Percentiles rank a stretch among this genome's conserved stretches.
phyloP scores from a whole-genome alignment of 2,113 vertebrate genomes.

The Junco hyemalis region DNA sequence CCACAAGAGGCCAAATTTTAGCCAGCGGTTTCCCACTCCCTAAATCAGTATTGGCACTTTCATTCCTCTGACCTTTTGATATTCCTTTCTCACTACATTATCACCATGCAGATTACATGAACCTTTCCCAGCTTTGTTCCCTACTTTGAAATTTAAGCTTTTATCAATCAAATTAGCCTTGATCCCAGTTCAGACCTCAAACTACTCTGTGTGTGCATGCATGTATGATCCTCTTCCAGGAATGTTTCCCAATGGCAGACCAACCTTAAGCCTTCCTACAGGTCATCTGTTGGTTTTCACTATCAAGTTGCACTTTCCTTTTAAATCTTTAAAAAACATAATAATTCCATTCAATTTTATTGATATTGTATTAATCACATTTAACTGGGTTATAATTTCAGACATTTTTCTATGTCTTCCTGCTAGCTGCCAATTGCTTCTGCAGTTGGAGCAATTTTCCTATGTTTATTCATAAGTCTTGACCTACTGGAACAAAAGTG shows the following conservation, averaged over 20 bases:
- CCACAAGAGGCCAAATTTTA: not conserved
- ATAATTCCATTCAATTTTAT: not conserved
- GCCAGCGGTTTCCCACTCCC: not conserved
- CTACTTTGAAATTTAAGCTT: not conserved
- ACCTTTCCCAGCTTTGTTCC: not conserved
- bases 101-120: not conserved
- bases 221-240: not conserved
- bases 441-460: not conserved
- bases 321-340: not conserved
- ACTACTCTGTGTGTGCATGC: rapidly evolving
- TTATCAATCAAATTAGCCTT: not conserved
- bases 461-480: not conserved
- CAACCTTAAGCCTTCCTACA: not conserved
- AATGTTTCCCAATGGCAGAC: not conserved
- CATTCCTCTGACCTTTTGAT: not conserved
- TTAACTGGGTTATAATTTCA: not conserved
- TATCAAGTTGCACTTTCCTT: not conserved
- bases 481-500: not conserved
- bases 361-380: not conserved
- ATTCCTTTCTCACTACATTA: not conserved
- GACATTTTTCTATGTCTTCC: not conserved
- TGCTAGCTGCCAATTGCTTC: not conserved
- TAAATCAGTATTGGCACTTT: not conserved
- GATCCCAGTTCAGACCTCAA: not conserved
- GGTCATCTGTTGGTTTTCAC: not conserved